Conservation (phyloP, 2,797 vertebrate species). For the Coendou prehensilis region DNA sequence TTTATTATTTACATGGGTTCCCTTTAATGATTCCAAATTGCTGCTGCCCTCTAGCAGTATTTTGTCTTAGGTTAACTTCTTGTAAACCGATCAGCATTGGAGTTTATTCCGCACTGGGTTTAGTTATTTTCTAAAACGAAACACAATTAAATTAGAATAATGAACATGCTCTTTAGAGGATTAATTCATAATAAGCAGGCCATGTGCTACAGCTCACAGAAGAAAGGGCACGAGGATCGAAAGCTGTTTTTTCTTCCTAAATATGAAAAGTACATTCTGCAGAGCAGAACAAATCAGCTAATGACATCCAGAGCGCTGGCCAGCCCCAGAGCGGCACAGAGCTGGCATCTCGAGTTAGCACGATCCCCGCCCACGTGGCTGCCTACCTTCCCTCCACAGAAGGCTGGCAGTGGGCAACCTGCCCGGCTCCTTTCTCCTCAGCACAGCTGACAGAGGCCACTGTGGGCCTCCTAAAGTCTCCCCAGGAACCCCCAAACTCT, state of each 20-base stretch:
- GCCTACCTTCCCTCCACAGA: slow-evolving; percentile 58
- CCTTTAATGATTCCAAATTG: slow-evolving; percentile 82
- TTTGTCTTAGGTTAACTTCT: slow-evolving; percentile 83
- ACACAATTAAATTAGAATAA: slow-evolving; percentile 85
- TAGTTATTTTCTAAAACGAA: slow-evolving; percentile 85
- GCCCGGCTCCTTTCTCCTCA: neutral
- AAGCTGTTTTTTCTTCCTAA: slow-evolving; percentile 82
- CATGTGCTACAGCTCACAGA: slow-evolving; percentile 84
- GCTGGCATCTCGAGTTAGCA: slow-evolving; percentile 80
- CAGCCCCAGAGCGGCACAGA: slow-evolving; percentile 69
- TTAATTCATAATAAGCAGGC: slow-evolving; percentile 83
- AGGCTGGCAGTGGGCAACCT: neutral
- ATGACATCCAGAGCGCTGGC: slow-evolving; percentile 79
- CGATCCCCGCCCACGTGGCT: neutral
- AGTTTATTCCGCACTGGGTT: slow-evolving; percentile 83
- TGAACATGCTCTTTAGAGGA: slow-evolving; percentile 83
- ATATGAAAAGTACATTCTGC: slow-evolving; percentile 82
- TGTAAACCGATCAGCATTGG: slow-evolving; percentile 84
- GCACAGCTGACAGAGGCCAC: neutral
- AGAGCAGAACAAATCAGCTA: slow-evolving; percentile 82
- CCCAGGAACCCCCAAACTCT: neutral
- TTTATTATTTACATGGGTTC: slow-evolving; percentile 84
- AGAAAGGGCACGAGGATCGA: slow-evolving; percentile 75
- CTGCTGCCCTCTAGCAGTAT: slow-evolving; percentile 85
- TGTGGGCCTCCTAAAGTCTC: neutral